Evolutionary conservation across 2,113 vertebrate genomes (phyloP).

Genomic region (Boleophthalmus pectinirostris): DNA sequence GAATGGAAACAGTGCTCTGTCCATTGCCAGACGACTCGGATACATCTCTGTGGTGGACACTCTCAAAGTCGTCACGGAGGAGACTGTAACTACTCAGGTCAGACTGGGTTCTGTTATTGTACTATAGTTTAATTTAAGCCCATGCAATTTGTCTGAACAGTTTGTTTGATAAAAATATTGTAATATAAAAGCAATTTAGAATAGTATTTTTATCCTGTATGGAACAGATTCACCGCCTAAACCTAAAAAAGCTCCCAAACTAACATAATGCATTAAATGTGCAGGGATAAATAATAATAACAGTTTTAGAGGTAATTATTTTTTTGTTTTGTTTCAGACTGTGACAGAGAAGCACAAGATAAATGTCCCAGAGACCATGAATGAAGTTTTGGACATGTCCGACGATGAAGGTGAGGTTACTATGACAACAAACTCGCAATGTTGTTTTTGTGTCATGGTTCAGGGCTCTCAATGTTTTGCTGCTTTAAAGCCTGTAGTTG

Average conservation of each 20-base stretch:
- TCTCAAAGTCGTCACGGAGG: slow-evolving; percentile 92
- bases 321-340: slow-evolving; percentile 77
- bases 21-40: slow-evolving; percentile 91
- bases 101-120: background rate
- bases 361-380: slow-evolving; percentile 99
- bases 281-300: no score
- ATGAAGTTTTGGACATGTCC: slow-evolving; percentile 98
- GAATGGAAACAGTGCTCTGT: slow-evolving; percentile 96
- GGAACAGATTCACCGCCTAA: no score
- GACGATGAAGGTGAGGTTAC: slow-evolving; percentile 90
- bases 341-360: slow-evolving; percentile 98
- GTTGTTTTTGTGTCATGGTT: background rate
- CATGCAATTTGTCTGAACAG: background rate
- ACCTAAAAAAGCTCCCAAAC: no score
- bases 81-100: slow-evolving; percentile 90
- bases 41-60: slow-evolving; percentile 99
- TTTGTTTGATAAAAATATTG: background rate
- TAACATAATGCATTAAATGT: no score
- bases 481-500: background rate
- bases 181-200: background rate
- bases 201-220: background rate
- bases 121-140: background rate
- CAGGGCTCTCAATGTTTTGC: background rate
- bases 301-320: no score
- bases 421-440: background rate